These are phyloP conservation scores for Hipparchia sbordonii DNA, from an alignment of 2,888 invertebrate species.

Conservation along the genomic window DNA sequence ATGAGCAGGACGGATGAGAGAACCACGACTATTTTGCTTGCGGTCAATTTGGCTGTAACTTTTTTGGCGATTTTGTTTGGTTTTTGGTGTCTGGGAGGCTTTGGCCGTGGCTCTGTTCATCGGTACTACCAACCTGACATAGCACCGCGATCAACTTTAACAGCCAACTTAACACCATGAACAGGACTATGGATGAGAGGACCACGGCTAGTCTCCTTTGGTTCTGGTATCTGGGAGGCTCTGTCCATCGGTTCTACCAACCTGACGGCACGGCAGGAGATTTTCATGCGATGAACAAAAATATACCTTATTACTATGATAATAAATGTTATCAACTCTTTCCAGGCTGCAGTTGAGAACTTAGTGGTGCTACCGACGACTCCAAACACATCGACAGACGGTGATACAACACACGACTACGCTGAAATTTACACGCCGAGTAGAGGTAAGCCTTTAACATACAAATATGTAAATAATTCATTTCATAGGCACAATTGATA, in stretches of 20 bases:
- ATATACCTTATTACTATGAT: no score
- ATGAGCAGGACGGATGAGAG: no score
- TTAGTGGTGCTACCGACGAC: constrained; percentile 77
- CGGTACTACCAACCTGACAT: neutral
- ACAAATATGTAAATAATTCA: no score
- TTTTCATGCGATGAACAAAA: no score
- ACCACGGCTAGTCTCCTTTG: constrained; percentile 74
- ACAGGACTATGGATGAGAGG: no score
- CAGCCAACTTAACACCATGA: no score
- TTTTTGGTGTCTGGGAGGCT: no score
- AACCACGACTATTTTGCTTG: constrained; percentile 65
- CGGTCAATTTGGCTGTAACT: constrained; percentile 83
- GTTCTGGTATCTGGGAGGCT: no score
- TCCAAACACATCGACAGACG: constrained; percentile 85
- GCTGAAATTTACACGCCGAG: constrained; percentile 97
- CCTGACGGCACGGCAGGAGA: neutral
- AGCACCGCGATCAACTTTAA: no score
- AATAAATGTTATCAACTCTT: neutral
- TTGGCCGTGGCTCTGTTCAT: neutral
- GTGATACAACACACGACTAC: constrained; percentile 92
- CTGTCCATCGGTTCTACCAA: neutral
- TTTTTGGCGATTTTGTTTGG: no score
- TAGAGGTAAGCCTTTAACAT: constrained; percentile 83
- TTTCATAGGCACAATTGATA: no score
- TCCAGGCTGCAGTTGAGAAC: constrained; percentile 80